These are phyloP conservation scores for Pissodes strobi DNA, from an alignment of 1,140 invertebrate genomes.

Conservation along the genomic window DNA sequence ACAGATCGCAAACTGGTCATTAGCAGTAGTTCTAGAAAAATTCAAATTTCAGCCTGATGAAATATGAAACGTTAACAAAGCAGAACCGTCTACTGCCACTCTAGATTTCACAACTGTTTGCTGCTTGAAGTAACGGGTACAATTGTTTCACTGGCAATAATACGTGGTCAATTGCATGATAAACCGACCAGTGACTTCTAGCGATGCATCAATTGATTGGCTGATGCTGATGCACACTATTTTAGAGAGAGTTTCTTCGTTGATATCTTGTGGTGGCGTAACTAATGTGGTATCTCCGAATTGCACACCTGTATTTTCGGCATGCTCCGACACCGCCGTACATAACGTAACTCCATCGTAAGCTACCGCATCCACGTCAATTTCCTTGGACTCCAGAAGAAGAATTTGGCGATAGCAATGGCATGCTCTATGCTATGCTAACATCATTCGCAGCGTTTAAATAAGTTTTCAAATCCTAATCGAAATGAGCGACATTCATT, in stretches of 20 bases:
- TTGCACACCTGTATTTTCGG: constrained; percentile 99
- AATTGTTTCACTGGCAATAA: no score
- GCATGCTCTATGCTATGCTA: constrained; percentile 95
- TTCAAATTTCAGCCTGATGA: no score
- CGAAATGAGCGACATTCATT: constrained; percentile 97
- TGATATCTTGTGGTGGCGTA: constrained; percentile 97
- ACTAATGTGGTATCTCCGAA: constrained; percentile 98
- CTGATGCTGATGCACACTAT: constrained; percentile 90
- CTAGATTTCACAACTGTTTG: no score
- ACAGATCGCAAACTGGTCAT: no score
- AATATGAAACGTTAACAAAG: no score
- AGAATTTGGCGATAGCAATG: constrained; percentile 98
- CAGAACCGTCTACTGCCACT: no score
- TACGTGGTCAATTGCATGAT: constrained; percentile 99
- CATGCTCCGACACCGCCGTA: constrained; percentile 98
- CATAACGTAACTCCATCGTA: constrained; percentile 88
- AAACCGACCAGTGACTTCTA: constrained; percentile 97
- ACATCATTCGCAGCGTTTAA: constrained; percentile 89
- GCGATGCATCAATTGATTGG: constrained; percentile 82
- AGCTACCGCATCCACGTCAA: constrained; percentile 98
- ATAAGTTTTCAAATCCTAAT: constrained; percentile 90
- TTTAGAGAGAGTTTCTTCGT: constrained; percentile 86
- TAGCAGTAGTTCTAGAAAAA: no score
- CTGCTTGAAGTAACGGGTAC: no score
- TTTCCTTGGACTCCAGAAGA: constrained; percentile 98